Conservation (phyloP, 2,797 vertebrate species). For the Trichosurus vulpecula region DNA sequence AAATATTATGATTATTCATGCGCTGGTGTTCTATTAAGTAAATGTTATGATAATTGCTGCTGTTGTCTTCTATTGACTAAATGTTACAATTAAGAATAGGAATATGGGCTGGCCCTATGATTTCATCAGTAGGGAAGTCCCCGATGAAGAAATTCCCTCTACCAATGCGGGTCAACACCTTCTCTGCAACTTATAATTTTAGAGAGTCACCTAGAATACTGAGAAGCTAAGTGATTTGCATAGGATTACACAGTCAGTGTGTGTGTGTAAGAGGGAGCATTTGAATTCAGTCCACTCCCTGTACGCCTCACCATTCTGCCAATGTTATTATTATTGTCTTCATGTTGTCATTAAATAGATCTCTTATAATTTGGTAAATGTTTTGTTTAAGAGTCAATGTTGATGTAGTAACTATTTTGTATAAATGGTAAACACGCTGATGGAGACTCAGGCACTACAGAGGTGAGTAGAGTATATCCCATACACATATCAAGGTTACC, state of each 20-base stretch:
- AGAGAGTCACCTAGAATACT: not conserved
- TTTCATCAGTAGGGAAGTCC: not conserved
- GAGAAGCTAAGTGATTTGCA: not conserved
- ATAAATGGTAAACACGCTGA: not conserved
- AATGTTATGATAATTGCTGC: not conserved
- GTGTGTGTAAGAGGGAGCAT: not conserved
- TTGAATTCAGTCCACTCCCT: not conserved
- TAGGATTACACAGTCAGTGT: not conserved
- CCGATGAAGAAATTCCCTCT: not conserved
- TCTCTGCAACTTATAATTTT: not conserved
- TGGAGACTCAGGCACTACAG: not conserved
- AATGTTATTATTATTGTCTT: not conserved
- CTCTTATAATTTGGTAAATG: not conserved
- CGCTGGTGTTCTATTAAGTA: not conserved
- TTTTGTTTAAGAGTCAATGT: not conserved
- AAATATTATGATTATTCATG: not conserved
- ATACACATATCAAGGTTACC: not conserved
- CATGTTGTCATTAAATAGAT: not conserved
- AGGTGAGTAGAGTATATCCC: not conserved
- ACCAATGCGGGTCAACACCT: not conserved
- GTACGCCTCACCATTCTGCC: not conserved
- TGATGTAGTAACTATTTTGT: not conserved
- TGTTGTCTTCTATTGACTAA: not conserved
- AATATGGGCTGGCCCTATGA: not conserved
- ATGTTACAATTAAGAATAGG: not conserved